Conservation (phyloP, 2,113 vertebrate species). For the Macrotus californicus region DNA sequence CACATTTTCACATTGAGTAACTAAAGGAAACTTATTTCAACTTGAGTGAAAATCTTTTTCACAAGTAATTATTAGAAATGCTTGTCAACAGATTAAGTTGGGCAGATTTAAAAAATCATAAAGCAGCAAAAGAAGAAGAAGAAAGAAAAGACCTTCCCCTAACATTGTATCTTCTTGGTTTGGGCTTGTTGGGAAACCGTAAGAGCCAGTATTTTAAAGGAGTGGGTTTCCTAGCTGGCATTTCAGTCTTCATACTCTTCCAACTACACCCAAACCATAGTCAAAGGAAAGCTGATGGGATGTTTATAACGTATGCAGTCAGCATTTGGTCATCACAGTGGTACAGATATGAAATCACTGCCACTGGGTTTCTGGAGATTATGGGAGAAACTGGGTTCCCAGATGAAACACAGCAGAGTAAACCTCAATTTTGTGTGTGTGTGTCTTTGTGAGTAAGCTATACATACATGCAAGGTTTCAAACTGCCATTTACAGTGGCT, state of each 20-base stretch:
- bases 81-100: background rate
- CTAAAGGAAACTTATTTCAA: background rate
- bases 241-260: background rate
- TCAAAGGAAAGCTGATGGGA: background rate
- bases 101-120: background rate
- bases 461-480: background rate
- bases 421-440: background rate
- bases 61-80: background rate
- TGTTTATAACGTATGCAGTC: background rate
- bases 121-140: background rate
- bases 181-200: background rate
- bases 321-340: background rate
- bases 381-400: background rate
- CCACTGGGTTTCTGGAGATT: background rate
- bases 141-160: background rate
- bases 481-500: background rate
- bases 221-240: background rate
- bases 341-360: background rate
- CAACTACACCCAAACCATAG: background rate
- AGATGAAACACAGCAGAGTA: background rate
- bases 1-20: background rate
- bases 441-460: too few species aligned
- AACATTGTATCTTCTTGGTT: background rate
- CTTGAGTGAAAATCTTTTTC: background rate
- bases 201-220: background rate